Evolutionary conservation across 1,140 invertebrate species (phyloP).

Genomic region (Thaumatotibia leucotreta): DNA sequence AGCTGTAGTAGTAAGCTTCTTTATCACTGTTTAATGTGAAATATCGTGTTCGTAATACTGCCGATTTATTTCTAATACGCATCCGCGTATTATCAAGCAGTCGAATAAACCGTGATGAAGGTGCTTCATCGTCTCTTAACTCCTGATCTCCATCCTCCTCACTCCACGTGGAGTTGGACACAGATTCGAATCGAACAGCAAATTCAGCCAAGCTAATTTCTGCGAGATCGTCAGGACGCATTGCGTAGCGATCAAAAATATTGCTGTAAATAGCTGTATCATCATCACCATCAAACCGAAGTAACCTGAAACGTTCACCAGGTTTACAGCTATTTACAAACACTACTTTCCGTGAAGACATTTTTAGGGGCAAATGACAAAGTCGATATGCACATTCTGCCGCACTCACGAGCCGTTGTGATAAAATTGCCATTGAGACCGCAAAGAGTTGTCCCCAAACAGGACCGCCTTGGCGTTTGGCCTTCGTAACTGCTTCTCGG

Average conservation of each 20-base stretch:
- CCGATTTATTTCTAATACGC: slow-evolving; percentile 27
- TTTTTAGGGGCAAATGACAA: slow-evolving; percentile 25
- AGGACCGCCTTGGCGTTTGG: not conserved
- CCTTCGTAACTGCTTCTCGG: not conserved
- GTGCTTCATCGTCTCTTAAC: slow-evolving; percentile 16
- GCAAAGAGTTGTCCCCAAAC: not conserved
- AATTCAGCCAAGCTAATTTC: slow-evolving; percentile 29
- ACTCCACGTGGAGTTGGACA: not conserved
- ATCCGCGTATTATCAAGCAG: slow-evolving; percentile 30
- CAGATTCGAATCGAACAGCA: slow-evolving; percentile 17
- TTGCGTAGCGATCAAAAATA: slow-evolving; percentile 20
- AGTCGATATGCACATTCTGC: slow-evolving; percentile 23
- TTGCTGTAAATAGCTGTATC: slow-evolving; percentile 19
- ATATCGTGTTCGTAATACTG: slow-evolving; percentile 28
- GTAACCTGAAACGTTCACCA: slow-evolving; percentile 22
- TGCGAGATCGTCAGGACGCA: slow-evolving; percentile 16
- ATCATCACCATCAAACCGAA: slow-evolving; percentile 20
- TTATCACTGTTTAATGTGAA: slow-evolving; percentile 31
- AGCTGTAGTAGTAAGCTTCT: slow-evolving; percentile 22
- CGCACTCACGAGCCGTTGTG: slow-evolving; percentile 21
- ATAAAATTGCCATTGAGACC: slow-evolving; percentile 17
- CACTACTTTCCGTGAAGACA: slow-evolving; percentile 24
- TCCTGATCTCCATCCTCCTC: slow-evolving; percentile 29
- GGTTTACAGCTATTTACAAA: slow-evolving; percentile 32
- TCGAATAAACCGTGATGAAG: slow-evolving; percentile 15